phyloP scores from a whole-genome alignment of 2,113 vertebrate genomes.

The Sardina pilchardus region DNA sequence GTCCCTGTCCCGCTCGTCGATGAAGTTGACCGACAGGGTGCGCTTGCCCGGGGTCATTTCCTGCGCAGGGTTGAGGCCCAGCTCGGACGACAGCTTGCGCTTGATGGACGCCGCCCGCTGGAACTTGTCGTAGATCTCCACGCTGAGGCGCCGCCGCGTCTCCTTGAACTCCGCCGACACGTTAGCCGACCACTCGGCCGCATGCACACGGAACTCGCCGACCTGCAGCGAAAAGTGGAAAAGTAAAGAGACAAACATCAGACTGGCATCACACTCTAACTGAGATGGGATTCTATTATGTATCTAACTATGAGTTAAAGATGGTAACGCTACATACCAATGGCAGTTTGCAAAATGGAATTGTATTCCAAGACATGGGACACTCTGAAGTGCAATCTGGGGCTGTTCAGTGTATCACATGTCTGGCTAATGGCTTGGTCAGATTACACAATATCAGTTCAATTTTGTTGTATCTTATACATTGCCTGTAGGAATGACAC shows the following conservation, averaged over 20 bases:
- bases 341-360: neutral
- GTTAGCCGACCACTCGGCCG: conserved; percentile 96
- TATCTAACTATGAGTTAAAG: no score
- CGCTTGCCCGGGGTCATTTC: conserved; percentile 92
- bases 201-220: conserved; percentile 93
- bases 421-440: neutral
- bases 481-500: no score
- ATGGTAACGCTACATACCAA: neutral
- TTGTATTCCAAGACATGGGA: neutral
- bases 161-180: conserved; percentile 98
- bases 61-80: conserved; percentile 83
- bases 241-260: neutral
- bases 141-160: conserved; percentile 90
- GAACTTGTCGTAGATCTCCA: conserved; percentile 98
- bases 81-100: conserved; percentile 92
- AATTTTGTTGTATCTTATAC: no score
- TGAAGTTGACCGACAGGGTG: conserved; percentile 88
- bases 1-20: conserved; percentile 77
- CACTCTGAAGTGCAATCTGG: no score
- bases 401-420: no score
- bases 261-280: neutral
- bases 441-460: no score
- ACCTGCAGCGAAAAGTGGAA: conserved; percentile 71
- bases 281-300: no score
- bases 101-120: conserved; percentile 96